Evolutionary conservation across 2,797 vertebrate species (phyloP), one percentile per base, ranked within the genome.

Genomic region (Luscinia luscinia): DNA sequence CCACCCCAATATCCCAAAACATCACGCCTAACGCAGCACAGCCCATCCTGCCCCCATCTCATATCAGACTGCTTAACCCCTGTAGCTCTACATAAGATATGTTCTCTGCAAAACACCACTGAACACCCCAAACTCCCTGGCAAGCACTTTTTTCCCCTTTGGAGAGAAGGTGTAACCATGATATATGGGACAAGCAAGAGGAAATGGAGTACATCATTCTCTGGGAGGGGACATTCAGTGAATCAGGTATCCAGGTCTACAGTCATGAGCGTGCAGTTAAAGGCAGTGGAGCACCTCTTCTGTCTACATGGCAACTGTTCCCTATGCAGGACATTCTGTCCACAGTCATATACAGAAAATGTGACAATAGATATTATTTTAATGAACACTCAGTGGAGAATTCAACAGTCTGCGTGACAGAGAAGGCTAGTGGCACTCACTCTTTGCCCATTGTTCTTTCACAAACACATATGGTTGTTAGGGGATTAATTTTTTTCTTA

Each of bases 41-140:
- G 48, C 41, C 79, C 51, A 70, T 59, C 41, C 68, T 57, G 73
- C 30, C 57, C 24, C 18, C 43, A 5, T 49, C 38, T 48, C 13
- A 0, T 36, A n/a, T 68, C 32, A 75, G 27, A 40, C 46, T 61
- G 26, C 20, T 76, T 68, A 74, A 90, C 8, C 15, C 32, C 27
- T 5, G 2, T 52, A 62, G 11, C 6, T 43, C 84, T 57, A 12
- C 1, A 0, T 15, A 32, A 51, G 58, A 5, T 17, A 34, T 2
- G 7, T 12, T 24, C 22, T 72, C 75, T 91, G 48, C 45, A 63
- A 87, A 89, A 19, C 6, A 9, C 41, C 55, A 17, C 19, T 64
- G 45, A 87, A 57, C 34, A 69, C 13, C 12, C 4, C 21, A 36
- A 79, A 63, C 8, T 52, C 48, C 6, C 24, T 34, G 20, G 8